A percentile compares a stretch with the other conserved stretches of the same genome.
phyloP scores from a whole-genome alignment of 2,113 vertebrate species.

The Pelobates fuscus region DNA sequence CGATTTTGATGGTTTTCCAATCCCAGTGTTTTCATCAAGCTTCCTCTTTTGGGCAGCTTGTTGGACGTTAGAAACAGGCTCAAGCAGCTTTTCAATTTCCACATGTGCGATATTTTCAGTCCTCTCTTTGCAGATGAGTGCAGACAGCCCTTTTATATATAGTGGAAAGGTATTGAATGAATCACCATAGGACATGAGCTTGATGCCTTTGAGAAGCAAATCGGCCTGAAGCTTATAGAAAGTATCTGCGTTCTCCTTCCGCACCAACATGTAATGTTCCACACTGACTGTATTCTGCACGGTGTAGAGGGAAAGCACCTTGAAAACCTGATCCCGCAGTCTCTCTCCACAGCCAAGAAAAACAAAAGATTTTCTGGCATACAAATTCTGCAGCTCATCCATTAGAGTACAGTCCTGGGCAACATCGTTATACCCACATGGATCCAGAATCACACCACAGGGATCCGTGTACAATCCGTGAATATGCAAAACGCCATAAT shows the following conservation, averaged over 20 bases:
- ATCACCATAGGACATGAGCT: no score
- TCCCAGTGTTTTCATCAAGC: no score
- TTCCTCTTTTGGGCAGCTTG: no score
- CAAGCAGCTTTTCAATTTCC: no score
- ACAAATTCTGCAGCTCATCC: background rate
- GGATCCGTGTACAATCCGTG: background rate
- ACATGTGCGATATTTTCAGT: no score
- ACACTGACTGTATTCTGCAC: background rate
- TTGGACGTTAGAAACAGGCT: no score
- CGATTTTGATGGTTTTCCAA: no score
- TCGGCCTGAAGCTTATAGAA: no score
- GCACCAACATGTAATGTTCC: background rate
- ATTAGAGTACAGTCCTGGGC: background rate
- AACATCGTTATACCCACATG: background rate
- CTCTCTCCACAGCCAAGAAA: background rate
- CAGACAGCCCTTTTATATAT: no score
- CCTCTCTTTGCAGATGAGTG: no score
- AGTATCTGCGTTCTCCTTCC: slow-evolving; percentile 29
- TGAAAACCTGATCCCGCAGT: background rate
- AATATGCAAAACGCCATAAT: background rate
- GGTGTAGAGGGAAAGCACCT: background rate
- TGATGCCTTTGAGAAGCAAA: no score
- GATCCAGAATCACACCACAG: background rate
- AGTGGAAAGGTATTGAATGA: no score
- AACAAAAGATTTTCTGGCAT: background rate